Conservation (phyloP, 2,113 vertebrate species). For the Entosphenus tridentatus region DNA sequence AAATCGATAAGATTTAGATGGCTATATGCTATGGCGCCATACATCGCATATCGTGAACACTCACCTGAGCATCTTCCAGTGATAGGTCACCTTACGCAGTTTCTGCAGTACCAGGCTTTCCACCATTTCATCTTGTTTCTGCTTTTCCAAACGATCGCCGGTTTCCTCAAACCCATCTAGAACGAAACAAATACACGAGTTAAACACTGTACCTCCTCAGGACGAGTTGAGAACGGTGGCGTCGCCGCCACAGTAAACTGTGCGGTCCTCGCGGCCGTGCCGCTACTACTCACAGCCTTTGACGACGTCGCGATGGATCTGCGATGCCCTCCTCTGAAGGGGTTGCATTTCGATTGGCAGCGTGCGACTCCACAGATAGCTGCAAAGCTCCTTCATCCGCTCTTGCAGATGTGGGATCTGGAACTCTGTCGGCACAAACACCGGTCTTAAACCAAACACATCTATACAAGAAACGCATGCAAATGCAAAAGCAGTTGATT, state of each 20-base stretch:
- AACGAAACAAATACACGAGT: neutral
- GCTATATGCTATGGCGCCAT: too few relatives aligned
- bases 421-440: too few relatives aligned
- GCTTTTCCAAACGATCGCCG: neutral
- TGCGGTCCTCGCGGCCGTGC: neutral
- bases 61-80: constrained; percentile 44
- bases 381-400: constrained; percentile 20
- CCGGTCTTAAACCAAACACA: too few relatives aligned
- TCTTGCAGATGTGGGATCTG: constrained; percentile 16
- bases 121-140: constrained; percentile 19
- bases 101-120: constrained; percentile 25
- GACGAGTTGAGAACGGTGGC: constrained; percentile 11
- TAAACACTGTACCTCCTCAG: neutral
- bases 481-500: too few relatives aligned
- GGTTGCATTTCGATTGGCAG: constrained; percentile 22
- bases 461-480: too few relatives aligned
- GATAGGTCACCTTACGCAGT: constrained; percentile 36
- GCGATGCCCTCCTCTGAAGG: constrained; percentile 23
- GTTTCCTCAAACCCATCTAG: neutral
- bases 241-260: constrained; percentile 3
- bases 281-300: neutral
- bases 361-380: constrained; percentile 55
- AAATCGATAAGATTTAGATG: too few relatives aligned
- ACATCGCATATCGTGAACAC: neutral
- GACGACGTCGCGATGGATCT: constrained; percentile 18